Evolutionary conservation across 2,113 vertebrate genomes (phyloP).

Genomic region (Rallus limicola): DNA sequence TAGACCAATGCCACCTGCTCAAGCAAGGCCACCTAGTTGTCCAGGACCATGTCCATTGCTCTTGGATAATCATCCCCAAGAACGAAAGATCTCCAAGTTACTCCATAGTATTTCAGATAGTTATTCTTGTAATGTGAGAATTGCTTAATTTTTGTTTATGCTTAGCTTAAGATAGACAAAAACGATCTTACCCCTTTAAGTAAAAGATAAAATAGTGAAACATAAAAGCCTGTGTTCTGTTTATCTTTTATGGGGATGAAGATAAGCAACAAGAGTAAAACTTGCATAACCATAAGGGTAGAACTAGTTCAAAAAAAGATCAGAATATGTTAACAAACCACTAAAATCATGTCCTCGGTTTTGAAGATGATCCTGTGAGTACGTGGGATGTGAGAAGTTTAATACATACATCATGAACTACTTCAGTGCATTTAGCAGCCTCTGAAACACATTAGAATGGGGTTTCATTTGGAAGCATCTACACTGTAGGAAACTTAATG

Average conservation of each 20-base stretch:
- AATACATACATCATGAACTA: constrained; percentile 7
- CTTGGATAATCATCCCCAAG: not conserved
- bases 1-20: not conserved
- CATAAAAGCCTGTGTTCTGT: not conserved
- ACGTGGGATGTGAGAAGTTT: constrained; percentile 28
- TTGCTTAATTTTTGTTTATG: not conserved
- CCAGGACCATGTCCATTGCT: not conserved
- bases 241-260: not conserved
- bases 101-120: not conserved
- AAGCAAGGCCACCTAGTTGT: not conserved
- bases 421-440: not conserved
- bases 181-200: not conserved
- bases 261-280: not conserved
- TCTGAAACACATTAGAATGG: not conserved
- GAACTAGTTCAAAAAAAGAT: not conserved
- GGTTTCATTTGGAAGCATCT: not conserved
- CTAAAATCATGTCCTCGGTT: not conserved
- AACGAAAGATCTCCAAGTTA: not conserved
- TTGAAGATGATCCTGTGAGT: not conserved
- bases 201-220: not conserved
- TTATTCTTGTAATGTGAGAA: not conserved
- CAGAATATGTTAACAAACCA: not conserved
- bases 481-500: not conserved
- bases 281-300: not conserved
- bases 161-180: not conserved